Percentiles rank a stretch among this genome's conserved stretches.
phyloP scores from a whole-genome alignment of 2,113 vertebrate genomes.

The Dicrurus megarhynchus region DNA sequence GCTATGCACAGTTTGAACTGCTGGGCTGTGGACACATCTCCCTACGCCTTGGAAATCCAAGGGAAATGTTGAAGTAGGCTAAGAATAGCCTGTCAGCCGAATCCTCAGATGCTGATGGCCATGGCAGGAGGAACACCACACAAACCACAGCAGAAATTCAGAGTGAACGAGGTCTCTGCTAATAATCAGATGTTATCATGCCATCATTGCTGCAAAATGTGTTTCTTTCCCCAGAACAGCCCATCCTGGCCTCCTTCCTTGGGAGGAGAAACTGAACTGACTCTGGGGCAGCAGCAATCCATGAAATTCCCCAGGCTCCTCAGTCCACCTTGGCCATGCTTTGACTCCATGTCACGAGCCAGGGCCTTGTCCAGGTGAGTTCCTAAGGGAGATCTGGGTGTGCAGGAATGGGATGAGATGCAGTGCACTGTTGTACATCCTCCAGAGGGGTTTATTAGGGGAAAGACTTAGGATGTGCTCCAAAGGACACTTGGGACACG shows the following conservation, averaged over 20 bases:
- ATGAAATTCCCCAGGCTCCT: not conserved
- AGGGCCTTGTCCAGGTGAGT: not conserved
- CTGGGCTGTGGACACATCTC: not conserved
- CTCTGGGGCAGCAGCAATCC: not conserved
- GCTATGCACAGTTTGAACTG: not conserved
- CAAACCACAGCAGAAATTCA: not conserved
- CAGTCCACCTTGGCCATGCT: not conserved
- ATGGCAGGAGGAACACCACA: not conserved
- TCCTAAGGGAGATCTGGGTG: not conserved
- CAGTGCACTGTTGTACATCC: not conserved
- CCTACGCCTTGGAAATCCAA: not conserved
- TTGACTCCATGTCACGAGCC: accelerated
- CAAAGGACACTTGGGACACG: not conserved
- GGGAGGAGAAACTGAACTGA: not conserved
- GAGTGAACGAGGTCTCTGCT: not conserved
- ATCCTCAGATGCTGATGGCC: not conserved
- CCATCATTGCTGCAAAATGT: not conserved
- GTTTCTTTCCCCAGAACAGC: not conserved
- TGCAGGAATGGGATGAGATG: not conserved
- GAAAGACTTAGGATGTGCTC: not conserved
- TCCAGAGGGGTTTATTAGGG: not conserved
- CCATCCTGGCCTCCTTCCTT: not conserved
- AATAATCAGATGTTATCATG: not conserved
- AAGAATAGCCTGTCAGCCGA: not conserved
- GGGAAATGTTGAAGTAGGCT: not conserved